These are phyloP conservation scores for Pseudorectes ferrugineus DNA, from an alignment of 2,113 vertebrate species.

Conservation along the genomic window DNA sequence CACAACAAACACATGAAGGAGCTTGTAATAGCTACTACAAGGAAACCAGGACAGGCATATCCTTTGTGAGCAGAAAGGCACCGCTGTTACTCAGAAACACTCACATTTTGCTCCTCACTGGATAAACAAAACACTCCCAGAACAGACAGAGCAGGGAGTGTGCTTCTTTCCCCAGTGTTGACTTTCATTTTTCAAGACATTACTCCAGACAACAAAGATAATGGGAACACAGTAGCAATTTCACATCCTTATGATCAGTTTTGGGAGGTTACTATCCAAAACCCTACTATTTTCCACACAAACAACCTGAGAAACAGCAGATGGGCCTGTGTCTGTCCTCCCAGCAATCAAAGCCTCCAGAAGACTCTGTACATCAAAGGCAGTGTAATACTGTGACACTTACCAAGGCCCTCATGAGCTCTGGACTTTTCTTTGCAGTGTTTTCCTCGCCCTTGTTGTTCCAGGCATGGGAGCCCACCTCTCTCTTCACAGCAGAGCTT, in stretches of 20 bases:
- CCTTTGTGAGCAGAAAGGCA: background rate
- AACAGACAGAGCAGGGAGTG: background rate
- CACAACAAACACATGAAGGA: background rate
- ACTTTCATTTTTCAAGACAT: background rate
- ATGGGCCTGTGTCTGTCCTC: background rate
- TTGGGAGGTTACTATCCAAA: background rate
- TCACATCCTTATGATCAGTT: background rate
- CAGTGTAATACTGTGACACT: constrained; percentile 24
- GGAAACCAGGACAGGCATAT: background rate
- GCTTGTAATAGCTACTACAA: background rate
- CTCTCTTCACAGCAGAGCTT: constrained; percentile 83
- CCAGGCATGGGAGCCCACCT: constrained; percentile 72
- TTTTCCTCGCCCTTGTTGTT: constrained; percentile 68
- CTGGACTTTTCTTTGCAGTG: constrained; percentile 58
- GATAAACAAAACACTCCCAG: background rate
- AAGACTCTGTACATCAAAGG: background rate
- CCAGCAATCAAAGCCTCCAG: background rate
- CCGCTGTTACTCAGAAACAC: background rate
- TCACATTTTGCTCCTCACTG: background rate
- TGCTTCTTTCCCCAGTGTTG: background rate
- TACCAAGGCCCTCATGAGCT: constrained; percentile 74
- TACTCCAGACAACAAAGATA: background rate
- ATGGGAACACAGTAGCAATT: background rate
- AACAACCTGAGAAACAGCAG: background rate
- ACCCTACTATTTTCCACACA: background rate